Conservation (phyloP, 1,140 invertebrate genomes). For the Epicauta chinensis region DNA sequence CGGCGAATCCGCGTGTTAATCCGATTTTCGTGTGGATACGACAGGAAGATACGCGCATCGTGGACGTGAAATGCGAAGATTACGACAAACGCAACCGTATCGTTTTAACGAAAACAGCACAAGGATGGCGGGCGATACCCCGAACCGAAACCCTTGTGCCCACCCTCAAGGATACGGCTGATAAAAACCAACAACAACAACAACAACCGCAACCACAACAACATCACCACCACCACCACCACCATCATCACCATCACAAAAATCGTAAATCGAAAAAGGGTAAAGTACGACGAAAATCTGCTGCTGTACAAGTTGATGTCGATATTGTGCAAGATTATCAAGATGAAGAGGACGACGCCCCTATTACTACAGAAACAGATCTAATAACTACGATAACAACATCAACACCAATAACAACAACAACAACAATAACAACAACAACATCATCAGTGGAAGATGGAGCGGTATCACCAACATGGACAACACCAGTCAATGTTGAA, state of each 20-base stretch:
- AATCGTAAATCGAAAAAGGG: conserved; percentile 29
- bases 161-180: conserved; percentile 47
- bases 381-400: too few species aligned
- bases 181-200: conserved; percentile 20
- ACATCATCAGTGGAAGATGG: too few species aligned
- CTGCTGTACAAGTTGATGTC: conserved; percentile 30
- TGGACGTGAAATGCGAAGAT: conserved; percentile 77
- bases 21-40: conserved; percentile 78
- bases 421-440: background rate
- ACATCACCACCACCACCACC: conserved; percentile 20
- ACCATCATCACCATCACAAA: conserved; percentile 30
- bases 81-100: conserved; percentile 78
- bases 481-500: conserved; percentile 48
- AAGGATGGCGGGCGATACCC: conserved; percentile 76
- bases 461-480: conserved; percentile 31
- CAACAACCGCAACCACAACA: conserved; percentile 15
- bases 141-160: conserved; percentile 60
- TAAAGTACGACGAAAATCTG: conserved; percentile 30
- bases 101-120: conserved; percentile 66
- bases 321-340: conserved; percentile 20
- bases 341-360: conserved; percentile 1
- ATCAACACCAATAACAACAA: background rate
- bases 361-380: too few species aligned
- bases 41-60: conserved; percentile 67
- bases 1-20: conserved; percentile 55